Evolutionary conservation across 2,888 invertebrate genomes (phyloP).

Genomic region (Drosophila testacea): DNA sequence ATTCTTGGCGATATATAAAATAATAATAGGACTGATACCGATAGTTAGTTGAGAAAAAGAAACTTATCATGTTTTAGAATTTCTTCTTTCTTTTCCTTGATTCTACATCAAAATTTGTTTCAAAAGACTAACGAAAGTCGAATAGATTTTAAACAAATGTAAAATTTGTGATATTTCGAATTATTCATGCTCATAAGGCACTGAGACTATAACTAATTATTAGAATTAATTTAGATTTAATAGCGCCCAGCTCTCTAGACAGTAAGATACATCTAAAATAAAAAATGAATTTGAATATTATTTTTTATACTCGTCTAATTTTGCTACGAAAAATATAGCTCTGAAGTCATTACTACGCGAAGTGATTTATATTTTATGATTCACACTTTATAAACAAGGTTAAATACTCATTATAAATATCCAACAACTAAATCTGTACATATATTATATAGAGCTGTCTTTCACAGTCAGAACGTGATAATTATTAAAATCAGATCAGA

Average conservation of each 20-base stretch:
- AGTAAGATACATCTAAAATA: neutral
- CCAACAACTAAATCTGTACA: conserved; percentile 1
- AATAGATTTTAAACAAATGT: no score
- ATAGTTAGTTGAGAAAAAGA: no score
- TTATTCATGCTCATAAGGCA: no score
- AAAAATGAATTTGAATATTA: neutral
- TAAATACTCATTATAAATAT: conserved; percentile 8
- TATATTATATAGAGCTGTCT: conserved; percentile 5
- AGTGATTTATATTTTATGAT: conserved; percentile 11
- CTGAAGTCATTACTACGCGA: conserved; percentile 3
- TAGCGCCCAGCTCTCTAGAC: conserved; percentile 2
- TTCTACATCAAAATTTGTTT: no score
- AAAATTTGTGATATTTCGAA: no score
- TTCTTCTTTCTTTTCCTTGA: no score
- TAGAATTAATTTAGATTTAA: neutral
- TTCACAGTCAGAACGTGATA: conserved; percentile 7
- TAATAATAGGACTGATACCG: no score
- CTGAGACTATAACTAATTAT: no score
- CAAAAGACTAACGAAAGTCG: no score
- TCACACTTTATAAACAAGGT: conserved; percentile 17
- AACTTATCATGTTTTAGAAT: no score
- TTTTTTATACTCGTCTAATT: neutral
- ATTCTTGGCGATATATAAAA: no score
- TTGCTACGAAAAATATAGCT: neutral
- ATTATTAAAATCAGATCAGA: conserved; percentile 15